phyloP scores from a whole-genome alignment of 2,888 invertebrate species.

The Thecocarcelia acutangulata region DNA sequence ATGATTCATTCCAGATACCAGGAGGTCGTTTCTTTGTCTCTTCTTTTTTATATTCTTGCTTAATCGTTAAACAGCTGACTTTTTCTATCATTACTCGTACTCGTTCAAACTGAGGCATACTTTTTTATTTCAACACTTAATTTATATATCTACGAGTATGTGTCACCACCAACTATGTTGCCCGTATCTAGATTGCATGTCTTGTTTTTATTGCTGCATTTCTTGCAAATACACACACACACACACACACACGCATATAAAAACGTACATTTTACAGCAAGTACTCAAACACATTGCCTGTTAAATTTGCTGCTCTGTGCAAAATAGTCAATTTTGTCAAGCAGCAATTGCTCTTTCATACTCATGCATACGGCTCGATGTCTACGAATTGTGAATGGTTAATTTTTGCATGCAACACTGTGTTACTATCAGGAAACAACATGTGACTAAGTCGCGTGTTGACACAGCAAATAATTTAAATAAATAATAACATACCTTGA shows the following conservation, averaged over 20 bases:
- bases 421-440: constrained; percentile 36
- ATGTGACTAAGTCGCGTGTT: constrained; percentile 66
- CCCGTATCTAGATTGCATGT: constrained; percentile 44
- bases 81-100: constrained; percentile 24
- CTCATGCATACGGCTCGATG: neutral
- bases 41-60: constrained; percentile 3
- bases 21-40: constrained; percentile 64
- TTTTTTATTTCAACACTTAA: constrained; percentile 49
- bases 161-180: constrained; percentile 56
- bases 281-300: constrained; percentile 3
- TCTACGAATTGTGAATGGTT: constrained; percentile 3
- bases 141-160: constrained; percentile 48
- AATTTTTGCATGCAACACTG: constrained; percentile 45
- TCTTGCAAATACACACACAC: constrained; percentile 9
- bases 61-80: constrained; percentile 63
- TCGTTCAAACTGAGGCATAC: constrained; percentile 14
- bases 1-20: constrained; percentile 61
- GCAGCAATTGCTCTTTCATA: neutral
- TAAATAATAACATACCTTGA: constrained; percentile 17
- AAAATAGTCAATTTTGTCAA: constrained; percentile 30
- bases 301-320: constrained; percentile 29
- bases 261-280: neutral
- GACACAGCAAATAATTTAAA: constrained; percentile 54
- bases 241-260: neutral
- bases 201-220: constrained; percentile 22